phyloP scores from a whole-genome alignment of 2,797 vertebrate genomes.

The Epinephelus malabaricus region DNA sequence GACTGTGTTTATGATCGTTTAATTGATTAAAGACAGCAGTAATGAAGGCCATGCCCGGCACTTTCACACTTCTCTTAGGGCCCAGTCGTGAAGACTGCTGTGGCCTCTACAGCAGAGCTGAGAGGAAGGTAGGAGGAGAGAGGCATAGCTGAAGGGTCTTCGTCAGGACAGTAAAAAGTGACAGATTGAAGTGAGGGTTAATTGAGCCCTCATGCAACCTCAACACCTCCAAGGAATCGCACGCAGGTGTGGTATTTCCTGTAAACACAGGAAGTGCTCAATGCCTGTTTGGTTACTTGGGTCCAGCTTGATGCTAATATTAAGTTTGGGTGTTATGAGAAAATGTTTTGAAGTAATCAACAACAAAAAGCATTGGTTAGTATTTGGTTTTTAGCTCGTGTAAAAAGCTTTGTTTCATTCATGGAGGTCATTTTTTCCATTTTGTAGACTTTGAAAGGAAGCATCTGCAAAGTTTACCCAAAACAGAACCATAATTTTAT shows the following conservation, averaged over 20 bases:
- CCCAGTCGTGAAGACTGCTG: slow-evolving; percentile 40
- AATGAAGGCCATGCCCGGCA: slow-evolving; percentile 39
- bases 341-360: slow-evolving; percentile 21
- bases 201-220: slow-evolving; percentile 19
- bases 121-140: slow-evolving; percentile 28
- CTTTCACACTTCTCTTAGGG: slow-evolving; percentile 41
- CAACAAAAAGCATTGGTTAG: background rate
- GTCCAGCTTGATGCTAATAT: slow-evolving; percentile 41
- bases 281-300: slow-evolving; percentile 35
- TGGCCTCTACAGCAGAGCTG: slow-evolving; percentile 41
- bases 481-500: slow-evolving; percentile 6
- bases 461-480: slow-evolving; percentile 28
- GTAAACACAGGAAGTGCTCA: slow-evolving; percentile 52
- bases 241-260: slow-evolving; percentile 46
- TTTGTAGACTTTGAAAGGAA: slow-evolving; percentile 25
- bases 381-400: slow-evolving; percentile 19
- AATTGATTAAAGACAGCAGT: slow-evolving; percentile 50
- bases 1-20: slow-evolving; percentile 45
- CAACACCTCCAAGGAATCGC: slow-evolving; percentile 19
- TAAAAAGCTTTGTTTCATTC: slow-evolving; percentile 24
- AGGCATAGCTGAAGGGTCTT: slow-evolving; percentile 40
- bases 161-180: slow-evolving; percentile 18
- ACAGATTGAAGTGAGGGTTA: slow-evolving; percentile 23
- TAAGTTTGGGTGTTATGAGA: slow-evolving; percentile 29
- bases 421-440: background rate